Base-by-base conservation (phyloP, 2,888 invertebrate genomes). In the Hanleya hanleyi region DNA sequence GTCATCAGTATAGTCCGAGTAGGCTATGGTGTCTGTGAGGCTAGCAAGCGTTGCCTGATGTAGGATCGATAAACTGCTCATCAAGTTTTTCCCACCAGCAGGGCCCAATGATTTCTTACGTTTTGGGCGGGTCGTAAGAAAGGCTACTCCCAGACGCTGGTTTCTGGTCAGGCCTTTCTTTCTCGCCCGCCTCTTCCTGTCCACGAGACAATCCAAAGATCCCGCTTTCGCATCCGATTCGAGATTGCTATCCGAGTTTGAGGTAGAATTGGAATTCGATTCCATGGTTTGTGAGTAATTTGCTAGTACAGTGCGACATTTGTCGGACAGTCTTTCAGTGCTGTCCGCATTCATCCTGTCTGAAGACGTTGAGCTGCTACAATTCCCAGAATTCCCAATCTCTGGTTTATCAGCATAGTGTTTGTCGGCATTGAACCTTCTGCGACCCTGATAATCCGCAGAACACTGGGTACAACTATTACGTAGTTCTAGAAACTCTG, bases 11-110 rank as follows among this genome's bases (percentile, higher is more conserved):
- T 74, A 74, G 66, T 80, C 81, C 35, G 73, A 69, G 68, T 79
- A 80, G 6, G 81, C 64, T 26, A 77, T 74, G 68, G 70, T 36
- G 68, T 78, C 82, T 22, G 81, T 83, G 18, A 87, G 78, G 61
- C 83, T 86, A 38, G 85, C 87, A 51, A 88, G 65, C 5, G 88
- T 88, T 0, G 87, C 87, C 81, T 87, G 83, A 81, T 88, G 87
- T 1, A 88, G 78, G 26, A 84, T 71, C 29, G 85, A 84, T 49
- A 88, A 73, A 69, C 84, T 86, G 64, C 79, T 82, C 78, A 86
- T 81, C 35, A 86, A 71, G 22, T n/a, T 47, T 71, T 86, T 86
- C 7, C 74, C 77, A 15, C 64, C 70, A 36, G 67, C 73, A 6
- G 68, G 61, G 35, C 51, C 61, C 12, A 78, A 70, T 0, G 72